Evolutionary conservation across 2,888 invertebrate genomes (phyloP), one percentile per base, ranked within the genome.

Genomic region (Pristionchus fissidentatus): DNA sequence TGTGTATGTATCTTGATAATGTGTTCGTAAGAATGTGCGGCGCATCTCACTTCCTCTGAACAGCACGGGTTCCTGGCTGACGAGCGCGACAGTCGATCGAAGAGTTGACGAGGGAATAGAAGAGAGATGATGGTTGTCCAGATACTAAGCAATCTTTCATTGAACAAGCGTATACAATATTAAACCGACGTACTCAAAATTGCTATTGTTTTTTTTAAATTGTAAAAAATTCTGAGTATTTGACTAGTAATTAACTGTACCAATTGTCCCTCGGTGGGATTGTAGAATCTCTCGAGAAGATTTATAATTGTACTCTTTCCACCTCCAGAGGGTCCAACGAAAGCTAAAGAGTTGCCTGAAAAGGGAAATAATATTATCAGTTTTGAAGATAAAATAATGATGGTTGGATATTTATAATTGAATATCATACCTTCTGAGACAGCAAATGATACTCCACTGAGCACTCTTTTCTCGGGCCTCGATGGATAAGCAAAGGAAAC

Each of bases 41-140:
- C 4, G 29, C 4, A 97, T 94, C 52, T 7, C 32, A 52, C 77
- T 77, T 77, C 77, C 77, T 77, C 77, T 96, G 93, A 97, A 97
- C 0, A 97, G 94, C 0, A 95, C 95, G 0, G 97, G 97, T 91
- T 97, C 97, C 93, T 97, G 97, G 3, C 96, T 96, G 1, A 97
- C 97, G 86, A 97, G 95, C 3, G 96, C 96, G 84, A 97, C 94
- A 87, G 96, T 95, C 73, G 95, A 94, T 84, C 97, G 94, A 19
- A 96, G 93, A 80, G 95, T 95, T 0, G 94, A 90, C 32, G 96
- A 91, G 0, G 95, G 95, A 89, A 96, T 92, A 46, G 95, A 94
- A 86, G 94, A 94, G 46, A 96, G 93, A 89, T 96, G 87, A 75
- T 87, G 79, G 52, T 88, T 91, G 86, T 93, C 93, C 5, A 93